A percentile compares a stretch with the other conserved stretches of the same genome.
Evolutionary conservation across 1,140 invertebrate genomes (phyloP).

Genomic region (Condylostylus longicornis): DNA sequence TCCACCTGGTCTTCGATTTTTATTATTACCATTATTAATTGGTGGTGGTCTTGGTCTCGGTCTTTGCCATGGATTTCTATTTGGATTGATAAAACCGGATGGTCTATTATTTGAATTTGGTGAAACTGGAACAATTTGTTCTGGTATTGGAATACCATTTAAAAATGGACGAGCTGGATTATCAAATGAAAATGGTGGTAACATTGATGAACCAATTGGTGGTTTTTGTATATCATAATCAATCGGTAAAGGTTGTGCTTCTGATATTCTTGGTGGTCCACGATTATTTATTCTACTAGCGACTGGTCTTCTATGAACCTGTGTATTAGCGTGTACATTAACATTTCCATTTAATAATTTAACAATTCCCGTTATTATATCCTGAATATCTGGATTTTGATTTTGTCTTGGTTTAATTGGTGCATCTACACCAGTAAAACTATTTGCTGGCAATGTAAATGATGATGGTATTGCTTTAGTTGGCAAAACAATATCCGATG

Average conservation of each 20-base stretch:
- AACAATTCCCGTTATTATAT: slow-evolving; percentile 79
- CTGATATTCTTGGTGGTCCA: slow-evolving; percentile 66
- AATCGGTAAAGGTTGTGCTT: slow-evolving; percentile 48
- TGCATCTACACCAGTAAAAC: slow-evolving; percentile 20
- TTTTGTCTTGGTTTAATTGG: slow-evolving; percentile 27
- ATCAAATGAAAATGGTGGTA: slow-evolving; percentile 50
- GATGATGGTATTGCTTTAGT: slow-evolving; percentile 5
- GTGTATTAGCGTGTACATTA: slow-evolving; percentile 57
- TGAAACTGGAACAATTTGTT: slow-evolving; percentile 49
- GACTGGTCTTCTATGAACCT: slow-evolving; percentile 35
- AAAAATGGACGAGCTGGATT: slow-evolving; percentile 42
- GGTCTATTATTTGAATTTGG: slow-evolving; percentile 33
- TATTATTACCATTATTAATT: too few relatives aligned
- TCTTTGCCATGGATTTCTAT: slow-evolving; percentile 45
- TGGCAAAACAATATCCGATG: slow-evolving; percentile 21
- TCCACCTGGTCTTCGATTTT: too few relatives aligned
- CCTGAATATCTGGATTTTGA: slow-evolving; percentile 65
- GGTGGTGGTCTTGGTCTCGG: slow-evolving; percentile 35
- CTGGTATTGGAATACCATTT: slow-evolving; percentile 54
- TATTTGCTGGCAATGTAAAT: too few relatives aligned
- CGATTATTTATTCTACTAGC: slow-evolving; percentile 70
- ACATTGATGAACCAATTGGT: slow-evolving; percentile 22
- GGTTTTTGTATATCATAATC: slow-evolving; percentile 49
- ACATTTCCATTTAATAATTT: slow-evolving; percentile 78
- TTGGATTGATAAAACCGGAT: slow-evolving; percentile 35